A percentile compares a stretch with the other conserved stretches of the same genome.
Evolutionary conservation across 2,113 vertebrate species (phyloP).

Genomic region (Limanda limanda): DNA sequence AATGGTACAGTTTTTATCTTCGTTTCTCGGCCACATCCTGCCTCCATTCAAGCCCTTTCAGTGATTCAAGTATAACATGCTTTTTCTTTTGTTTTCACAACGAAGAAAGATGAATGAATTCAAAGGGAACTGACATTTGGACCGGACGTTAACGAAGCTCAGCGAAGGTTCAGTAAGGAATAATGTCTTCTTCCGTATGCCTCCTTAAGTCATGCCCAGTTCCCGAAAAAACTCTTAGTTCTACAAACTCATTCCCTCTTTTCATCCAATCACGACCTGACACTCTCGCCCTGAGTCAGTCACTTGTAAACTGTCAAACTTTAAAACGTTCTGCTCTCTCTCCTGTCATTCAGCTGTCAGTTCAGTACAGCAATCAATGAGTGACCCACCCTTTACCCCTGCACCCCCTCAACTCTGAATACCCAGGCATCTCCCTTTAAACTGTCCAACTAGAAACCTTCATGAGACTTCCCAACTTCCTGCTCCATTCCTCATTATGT

Average conservation of each 20-base stretch:
- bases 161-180: neutral
- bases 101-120: neutral
- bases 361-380: neutral
- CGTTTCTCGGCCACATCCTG: constrained; percentile 21
- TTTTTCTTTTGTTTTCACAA: neutral
- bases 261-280: no score
- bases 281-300: neutral
- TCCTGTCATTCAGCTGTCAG: neutral
- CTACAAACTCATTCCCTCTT: no score
- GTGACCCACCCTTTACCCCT: neutral
- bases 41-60: constrained; percentile 12
- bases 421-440: neutral
- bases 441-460: neutral
- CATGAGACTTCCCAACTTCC: no score
- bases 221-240: no score
- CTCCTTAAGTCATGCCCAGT: no score
- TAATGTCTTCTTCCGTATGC: neutral
- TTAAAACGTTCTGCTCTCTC: neutral
- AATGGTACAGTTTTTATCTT: constrained; percentile 19
- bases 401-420: neutral
- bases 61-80: neutral
- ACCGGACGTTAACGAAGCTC: neutral
- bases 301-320: neutral
- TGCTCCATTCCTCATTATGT: no score
- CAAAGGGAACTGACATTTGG: neutral